Evolutionary conservation across 23 tunicate species (phyloP).

Genomic region (Clavelina lepadiformis): DNA sequence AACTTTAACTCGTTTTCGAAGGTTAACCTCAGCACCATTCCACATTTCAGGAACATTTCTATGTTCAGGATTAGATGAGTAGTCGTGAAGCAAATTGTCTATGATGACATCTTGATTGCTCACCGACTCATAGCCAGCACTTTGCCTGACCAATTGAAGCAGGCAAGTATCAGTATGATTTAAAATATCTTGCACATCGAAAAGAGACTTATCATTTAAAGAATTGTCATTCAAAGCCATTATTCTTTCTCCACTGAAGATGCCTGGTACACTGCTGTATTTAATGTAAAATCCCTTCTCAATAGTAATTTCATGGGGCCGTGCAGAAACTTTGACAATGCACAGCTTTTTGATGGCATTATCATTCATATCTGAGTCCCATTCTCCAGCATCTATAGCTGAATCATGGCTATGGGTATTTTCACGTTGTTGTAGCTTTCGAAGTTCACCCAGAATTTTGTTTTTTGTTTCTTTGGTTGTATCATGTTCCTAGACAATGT

Average conservation of each 20-base stretch:
- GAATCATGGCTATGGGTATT: conserved; percentile 85
- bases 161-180: not conserved
- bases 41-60: too few species aligned
- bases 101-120: too few species aligned
- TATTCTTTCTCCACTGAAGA: conserved; percentile 44
- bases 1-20: too few species aligned
- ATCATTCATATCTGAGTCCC: conserved; percentile 49
- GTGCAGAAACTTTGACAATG: conserved; percentile 34
- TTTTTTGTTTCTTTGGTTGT: conserved; percentile 64
- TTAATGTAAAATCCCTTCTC: conserved; percentile 49
- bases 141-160: conserved; percentile 17
- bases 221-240: conserved; percentile 38
- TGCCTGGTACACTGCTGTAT: conserved; percentile 35
- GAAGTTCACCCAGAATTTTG: conserved; percentile 10
- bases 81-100: too few species aligned
- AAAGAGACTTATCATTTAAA: conserved; percentile 14
- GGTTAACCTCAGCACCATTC: too few species aligned
- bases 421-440: conserved; percentile 5
- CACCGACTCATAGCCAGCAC: too few species aligned
- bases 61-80: too few species aligned
- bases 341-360: conserved; percentile 9
- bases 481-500: conserved; percentile 61
- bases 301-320: conserved; percentile 52
- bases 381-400: conserved; percentile 81
- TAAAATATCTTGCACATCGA: conserved; percentile 9